Base-by-base conservation (phyloP, 2,888 invertebrate species). In the Elysia crispata region DNA sequence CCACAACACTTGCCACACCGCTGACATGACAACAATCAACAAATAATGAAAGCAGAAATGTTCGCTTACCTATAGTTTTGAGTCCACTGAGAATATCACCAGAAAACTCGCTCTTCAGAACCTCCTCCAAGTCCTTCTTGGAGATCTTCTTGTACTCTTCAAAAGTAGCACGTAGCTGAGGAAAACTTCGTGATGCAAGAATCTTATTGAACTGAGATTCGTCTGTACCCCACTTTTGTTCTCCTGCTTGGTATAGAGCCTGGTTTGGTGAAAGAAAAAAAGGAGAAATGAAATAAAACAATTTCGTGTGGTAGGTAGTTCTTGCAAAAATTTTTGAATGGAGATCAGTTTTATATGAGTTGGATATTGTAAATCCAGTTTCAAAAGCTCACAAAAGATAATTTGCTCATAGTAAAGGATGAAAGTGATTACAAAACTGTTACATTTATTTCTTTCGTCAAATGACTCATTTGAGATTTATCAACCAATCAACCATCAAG, bases 101-200 rank as follows among this genome's bases (percentile, higher is more conserved):
- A 1, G 91, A 91, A 86, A 91, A 88, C 80, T 92, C 92, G 79
- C 89, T 89, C 85, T 91, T 90, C 79, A 92, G 84, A 6, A 85
- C 89, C 33, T 91, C 90, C 81, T 90, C 91, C 11, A 92, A 90
- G 69, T 90, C 88, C 73, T 91, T 91, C 80, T 96, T 97, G 0
- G 96, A 96, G 81, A 96, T 95, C 93, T 91, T 94, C 85, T 95
- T 95, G 92, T 96, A 98, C 91, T 97, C 97, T 79, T 95, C 94
- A 86, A 93, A 93, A 11, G 92, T 91, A 3, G 92, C 90, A 91
- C 97, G 95, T 85, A 98, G 93, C 91, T 98, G 98, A 90, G 97
- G 96, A 92, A 96, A 91, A 83, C 91, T 91, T 75, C 91, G 85
- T 0, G 91, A 90, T 25, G 89, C 90, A 11, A 92, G 85, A 25